Evolutionary conservation across 2,888 invertebrate species (phyloP).

Genomic region (Bimastos eiseni): DNA sequence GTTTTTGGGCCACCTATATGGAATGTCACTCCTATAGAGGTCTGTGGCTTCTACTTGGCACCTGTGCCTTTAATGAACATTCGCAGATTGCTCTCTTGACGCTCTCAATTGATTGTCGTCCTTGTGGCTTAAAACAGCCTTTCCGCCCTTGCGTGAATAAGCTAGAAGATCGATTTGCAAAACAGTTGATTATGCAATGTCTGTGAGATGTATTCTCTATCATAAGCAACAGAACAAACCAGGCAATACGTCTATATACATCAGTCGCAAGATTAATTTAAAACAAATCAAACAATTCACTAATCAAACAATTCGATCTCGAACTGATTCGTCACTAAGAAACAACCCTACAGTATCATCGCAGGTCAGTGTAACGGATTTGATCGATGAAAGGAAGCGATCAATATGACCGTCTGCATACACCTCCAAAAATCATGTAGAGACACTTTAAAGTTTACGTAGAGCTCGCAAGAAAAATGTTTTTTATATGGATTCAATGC

Average conservation of each 20-base stretch:
- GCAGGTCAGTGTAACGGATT: not conserved
- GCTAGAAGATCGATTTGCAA: not conserved
- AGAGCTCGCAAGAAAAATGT: no score
- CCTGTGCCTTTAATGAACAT: not conserved
- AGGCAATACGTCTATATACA: not conserved
- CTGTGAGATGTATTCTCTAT: not conserved
- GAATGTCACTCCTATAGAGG: not conserved
- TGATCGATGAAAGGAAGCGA: not conserved
- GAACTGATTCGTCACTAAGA: not conserved
- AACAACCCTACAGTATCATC: not conserved
- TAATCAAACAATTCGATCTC: not conserved
- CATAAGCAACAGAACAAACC: not conserved
- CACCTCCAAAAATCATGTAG: no score
- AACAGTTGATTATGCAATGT: not conserved
- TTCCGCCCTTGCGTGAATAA: not conserved
- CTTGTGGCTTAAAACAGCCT: not conserved
- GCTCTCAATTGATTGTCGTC: not conserved
- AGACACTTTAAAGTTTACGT: no score
- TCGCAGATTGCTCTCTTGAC: not conserved
- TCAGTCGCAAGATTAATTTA: not conserved
- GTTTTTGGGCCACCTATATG: not conserved
- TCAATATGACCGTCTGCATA: not conserved
- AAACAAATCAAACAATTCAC: not conserved
- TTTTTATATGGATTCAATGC: no score
- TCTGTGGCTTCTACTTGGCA: not conserved